Evolutionary conservation across 1,140 invertebrate genomes (phyloP), one percentile per base, ranked within the genome.

Genomic region (Drosophila subobscura): DNA sequence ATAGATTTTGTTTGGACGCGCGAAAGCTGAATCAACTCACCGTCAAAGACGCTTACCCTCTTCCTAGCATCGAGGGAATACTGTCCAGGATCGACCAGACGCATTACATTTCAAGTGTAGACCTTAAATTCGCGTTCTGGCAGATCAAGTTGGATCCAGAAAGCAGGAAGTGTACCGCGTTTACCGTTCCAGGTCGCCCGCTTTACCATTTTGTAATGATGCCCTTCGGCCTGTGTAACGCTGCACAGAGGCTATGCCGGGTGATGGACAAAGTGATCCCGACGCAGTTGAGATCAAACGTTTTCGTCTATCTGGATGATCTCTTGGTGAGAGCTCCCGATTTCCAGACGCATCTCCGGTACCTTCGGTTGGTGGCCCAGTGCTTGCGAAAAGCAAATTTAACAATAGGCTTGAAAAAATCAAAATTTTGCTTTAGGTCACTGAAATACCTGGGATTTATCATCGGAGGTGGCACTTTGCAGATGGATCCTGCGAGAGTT

Each of bases 341-440:
- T 1, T 45, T 45, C 5, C 23, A 51, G 2, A 12, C 42, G 7
- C 53, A 56, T 5, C 5, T 56, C 3, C 4, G 3, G 2, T 8
- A n/a, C 4, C 14, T 56, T 23, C 4, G 25, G 2, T 5, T 29
- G n/a, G 41, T 56, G 0, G 14, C 42, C 2, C 41, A 27, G 4
- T 45, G 42, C 14, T n/a, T 45, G 3, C 20, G 5, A 7, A 23
- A 27, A 12, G 47, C 92, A 7, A 83, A 89, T 16, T 61, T 94
- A 4, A 93, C 92, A 16, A 77, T 93, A 1, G 93, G 92, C n/a
- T 63, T 91, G 1, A 60, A 79, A 53, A 93, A 93, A 78, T 92
- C 86, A 41, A 57, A 91, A 42, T 93, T 93, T 61, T 89, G 73
- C 8, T 63, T 83, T 25, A 65, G 44, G 5, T 60, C 89, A 23